Evolutionary conservation across 2,797 vertebrate species (phyloP), one percentile per base, ranked within the genome.

Genomic region (Spatula versicolor): DNA sequence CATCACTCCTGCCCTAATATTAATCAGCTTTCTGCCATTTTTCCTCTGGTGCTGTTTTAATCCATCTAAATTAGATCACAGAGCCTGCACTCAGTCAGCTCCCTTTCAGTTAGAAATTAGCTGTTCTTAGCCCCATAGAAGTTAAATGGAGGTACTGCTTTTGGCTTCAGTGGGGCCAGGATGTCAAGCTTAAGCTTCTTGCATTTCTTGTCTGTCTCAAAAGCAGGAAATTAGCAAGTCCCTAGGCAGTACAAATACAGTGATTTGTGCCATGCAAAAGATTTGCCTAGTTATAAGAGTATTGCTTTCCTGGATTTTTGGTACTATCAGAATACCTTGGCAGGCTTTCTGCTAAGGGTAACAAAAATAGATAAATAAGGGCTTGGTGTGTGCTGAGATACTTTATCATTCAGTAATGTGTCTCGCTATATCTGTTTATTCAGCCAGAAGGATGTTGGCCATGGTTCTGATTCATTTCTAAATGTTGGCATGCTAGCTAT

Each of bases 331-430:
- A 75, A 89, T 58, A 59, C 58, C 91, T 91, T 92, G 96, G 93
- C 90, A 94, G 72, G 52, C 77, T 89, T 94, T 96, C 88, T 81
- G 77, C 41, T 83, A 92, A 95, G 85, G 88, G 96, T 96, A 93
- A 90, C 91, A 84, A 50, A 97, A 93, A 86, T 92, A 94, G 89
- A 95, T 91, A 96, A 96, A 92, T 83, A 95, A 92, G 87, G 77
- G 59, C 72, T 77, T 88, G 73, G 82, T 94, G 54, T 6, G 80
- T 55, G 55, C n/a, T 50, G 83, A 90, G 89, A 63, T 78, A 60
- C 43, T 95, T 95, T 86, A 92, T 96, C 76, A 59, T 96, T 96
- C 92, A 20, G 8, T 93, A 95, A 91, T 77, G 60, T 92, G 50
- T 69, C 43, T 94, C 4, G 0, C 48, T 88, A 6, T 83, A 89